Conservation (phyloP, 1,140 invertebrate genomes). For the Zaprionus inermis region DNA sequence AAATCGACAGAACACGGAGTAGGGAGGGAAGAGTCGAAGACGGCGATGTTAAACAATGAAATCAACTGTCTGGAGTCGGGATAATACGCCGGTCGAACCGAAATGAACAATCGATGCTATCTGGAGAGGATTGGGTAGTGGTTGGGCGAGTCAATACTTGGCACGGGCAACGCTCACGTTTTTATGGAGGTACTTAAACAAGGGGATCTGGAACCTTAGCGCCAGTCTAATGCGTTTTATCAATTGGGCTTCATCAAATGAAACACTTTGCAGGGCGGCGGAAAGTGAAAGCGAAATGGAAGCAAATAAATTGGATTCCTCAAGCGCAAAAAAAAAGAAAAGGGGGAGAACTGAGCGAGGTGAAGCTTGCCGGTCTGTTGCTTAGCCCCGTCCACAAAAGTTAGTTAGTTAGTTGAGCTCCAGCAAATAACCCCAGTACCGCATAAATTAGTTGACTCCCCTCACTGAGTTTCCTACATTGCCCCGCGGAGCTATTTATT, state of each 20-base stretch:
- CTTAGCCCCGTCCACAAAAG: constrained; percentile 17
- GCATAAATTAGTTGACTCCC: constrained; percentile 75
- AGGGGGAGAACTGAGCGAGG: background rate
- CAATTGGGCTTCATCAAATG: constrained; percentile 80
- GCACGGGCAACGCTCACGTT: constrained; percentile 26
- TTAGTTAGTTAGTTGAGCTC: constrained; percentile 68
- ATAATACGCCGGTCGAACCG: constrained; percentile 45
- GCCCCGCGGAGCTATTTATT: constrained; percentile 18
- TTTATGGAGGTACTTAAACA: constrained; percentile 57
- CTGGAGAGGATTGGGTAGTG: constrained; percentile 11
- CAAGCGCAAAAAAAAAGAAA: background rate
- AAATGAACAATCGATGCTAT: constrained; percentile 67
- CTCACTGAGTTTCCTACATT: background rate
- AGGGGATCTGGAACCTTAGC: constrained; percentile 57
- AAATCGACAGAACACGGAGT: constrained; percentile 31
- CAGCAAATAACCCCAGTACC: constrained; percentile 22
- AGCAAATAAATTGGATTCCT: constrained; percentile 76
- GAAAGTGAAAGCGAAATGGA: constrained; percentile 53
- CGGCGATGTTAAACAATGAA: constrained; percentile 48
- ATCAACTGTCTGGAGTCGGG: constrained; percentile 15
- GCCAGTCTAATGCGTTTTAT: constrained; percentile 78
- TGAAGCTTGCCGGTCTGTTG: background rate
- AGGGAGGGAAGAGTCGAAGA: background rate
- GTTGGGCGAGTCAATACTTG: background rate
- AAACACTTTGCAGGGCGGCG: constrained; percentile 63